These are phyloP conservation scores for Scomberomorus guttatus DNA, from an alignment of 2,797 vertebrate species.

Conservation along the genomic window DNA sequence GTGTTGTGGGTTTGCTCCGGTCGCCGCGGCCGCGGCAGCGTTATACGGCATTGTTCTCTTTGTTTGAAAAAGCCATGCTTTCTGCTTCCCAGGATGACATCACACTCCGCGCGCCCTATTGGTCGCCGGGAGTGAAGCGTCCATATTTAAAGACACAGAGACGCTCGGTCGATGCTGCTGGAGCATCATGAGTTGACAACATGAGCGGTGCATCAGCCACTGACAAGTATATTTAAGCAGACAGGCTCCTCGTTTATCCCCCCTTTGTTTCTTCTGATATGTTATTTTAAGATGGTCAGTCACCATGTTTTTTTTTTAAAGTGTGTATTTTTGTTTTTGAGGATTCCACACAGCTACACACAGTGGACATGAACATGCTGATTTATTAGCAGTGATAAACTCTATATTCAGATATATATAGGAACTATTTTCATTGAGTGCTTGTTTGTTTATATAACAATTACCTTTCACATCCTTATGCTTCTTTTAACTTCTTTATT, in stretches of 20 bases:
- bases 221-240: slow-evolving; percentile 8
- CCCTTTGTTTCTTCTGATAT: background rate
- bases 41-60: slow-evolving; percentile 95
- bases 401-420: background rate
- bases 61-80: slow-evolving; percentile 97
- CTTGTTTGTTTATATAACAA: background rate
- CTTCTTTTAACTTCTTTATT: too few species aligned
- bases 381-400: background rate
- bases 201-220: slow-evolving; percentile 42
- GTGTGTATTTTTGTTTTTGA: background rate
- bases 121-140: slow-evolving; percentile 77
- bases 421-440: too few species aligned
- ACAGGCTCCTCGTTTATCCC: background rate
- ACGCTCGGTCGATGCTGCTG: slow-evolving; percentile 9
- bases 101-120: slow-evolving; percentile 90
- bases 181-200: slow-evolving; percentile 40
- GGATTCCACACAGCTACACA: background rate
- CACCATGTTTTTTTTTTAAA: background rate
- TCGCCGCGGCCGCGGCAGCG: slow-evolving; percentile 57
- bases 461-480: too few species aligned
- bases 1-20: slow-evolving; percentile 2
- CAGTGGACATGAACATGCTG: background rate
- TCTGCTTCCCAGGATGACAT: slow-evolving; percentile 94
- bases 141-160: slow-evolving; percentile 86
- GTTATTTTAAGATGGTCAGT: background rate